These are phyloP conservation scores for Monopterus albus DNA, from an alignment of 2,113 vertebrate species.

Conservation along the genomic window DNA sequence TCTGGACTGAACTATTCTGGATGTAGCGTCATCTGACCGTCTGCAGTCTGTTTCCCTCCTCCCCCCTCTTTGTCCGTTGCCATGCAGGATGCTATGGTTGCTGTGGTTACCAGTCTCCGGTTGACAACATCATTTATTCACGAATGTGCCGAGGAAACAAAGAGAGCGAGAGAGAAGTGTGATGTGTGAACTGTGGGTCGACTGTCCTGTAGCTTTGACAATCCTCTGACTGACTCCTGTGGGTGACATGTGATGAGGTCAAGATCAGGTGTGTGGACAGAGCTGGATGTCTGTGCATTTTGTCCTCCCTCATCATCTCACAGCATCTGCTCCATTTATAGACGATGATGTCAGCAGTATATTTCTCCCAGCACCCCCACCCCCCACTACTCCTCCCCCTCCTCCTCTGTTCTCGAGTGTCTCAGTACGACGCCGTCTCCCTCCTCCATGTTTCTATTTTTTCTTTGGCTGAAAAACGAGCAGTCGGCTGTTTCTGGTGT, in stretches of 20 bases:
- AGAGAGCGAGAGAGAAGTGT: not conserved
- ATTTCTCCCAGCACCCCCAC: slow-evolving; percentile 66
- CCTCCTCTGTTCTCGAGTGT: not conserved
- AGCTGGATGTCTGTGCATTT: too few species aligned
- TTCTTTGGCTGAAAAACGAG: not conserved
- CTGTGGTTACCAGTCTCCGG: slow-evolving; percentile 82
- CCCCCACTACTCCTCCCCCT: slow-evolving; percentile 75
- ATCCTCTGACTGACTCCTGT: too few species aligned
- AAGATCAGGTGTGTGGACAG: not conserved
- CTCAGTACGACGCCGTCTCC: not conserved
- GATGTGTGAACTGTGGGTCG: not conserved
- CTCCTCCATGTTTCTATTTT: not conserved
- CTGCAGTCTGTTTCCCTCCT: too few species aligned
- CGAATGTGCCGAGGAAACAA: slow-evolving; percentile 77
- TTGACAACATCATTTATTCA: slow-evolving; percentile 86
- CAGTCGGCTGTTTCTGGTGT: too few species aligned
- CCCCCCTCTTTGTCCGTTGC: slow-evolving; percentile 53
- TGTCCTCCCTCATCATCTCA: slow-evolving; percentile 61
- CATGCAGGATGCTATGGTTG: slow-evolving; percentile 76
- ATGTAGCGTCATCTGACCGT: too few species aligned
- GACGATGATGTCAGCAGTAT: slow-evolving; percentile 85
- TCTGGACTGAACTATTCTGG: too few species aligned
- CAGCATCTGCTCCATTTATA: slow-evolving; percentile 69
- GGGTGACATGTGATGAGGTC: too few species aligned
- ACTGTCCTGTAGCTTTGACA: too few species aligned